Evolutionary conservation across 1,140 invertebrate genomes (phyloP), one percentile per base, ranked within the genome.

Genomic region (Drosophila grimshawi): DNA sequence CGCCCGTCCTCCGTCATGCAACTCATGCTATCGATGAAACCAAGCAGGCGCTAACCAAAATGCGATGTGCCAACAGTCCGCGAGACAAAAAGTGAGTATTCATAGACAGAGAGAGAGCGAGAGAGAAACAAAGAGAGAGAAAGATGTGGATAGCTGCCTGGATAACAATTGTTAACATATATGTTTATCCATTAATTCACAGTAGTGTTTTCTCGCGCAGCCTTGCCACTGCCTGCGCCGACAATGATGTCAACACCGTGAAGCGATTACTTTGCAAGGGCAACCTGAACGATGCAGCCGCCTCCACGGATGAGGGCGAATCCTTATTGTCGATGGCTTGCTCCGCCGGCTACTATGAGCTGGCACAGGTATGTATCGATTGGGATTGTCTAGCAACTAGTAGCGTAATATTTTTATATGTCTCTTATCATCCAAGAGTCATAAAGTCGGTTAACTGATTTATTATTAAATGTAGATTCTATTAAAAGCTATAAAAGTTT

Each of bases 281-380:
- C 19, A 92, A 96, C 89, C 96, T 98, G 10, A 96, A 97, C 94
- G 97, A 98, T 93, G 97, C 97, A 43, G 76, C 83, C 11, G 97
- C 98, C 93, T 97, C 97, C 49, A 97, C 97, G 39, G 97, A 98
- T 93, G 97, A 98, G 92, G 97, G 97, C 72, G 97, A 98, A 93
- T 97, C 96, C 86, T 93, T 99, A 48, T 94, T 99, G 33, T 98
- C 97, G 8, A 94, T 98, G 74, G 97, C 98, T 52, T 98, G 97
- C 93, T 97, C 97, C 59, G 97, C 97, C 49, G 98, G 98, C 37
- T 98, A 98, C 93, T 98, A 96, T 93, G 97, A 98, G 93, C 94
- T 98, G 75, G 97, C 97, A 70, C 97, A 98, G 94, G 96, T 96
- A 93, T 90, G 82, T 70, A n/a, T 4, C 10, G n/a, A n/a, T 19